These are phyloP conservation scores for Enteromius trimaculatus DNA, from an alignment of 2,797 vertebrate genomes.

Conservation along the genomic window DNA sequence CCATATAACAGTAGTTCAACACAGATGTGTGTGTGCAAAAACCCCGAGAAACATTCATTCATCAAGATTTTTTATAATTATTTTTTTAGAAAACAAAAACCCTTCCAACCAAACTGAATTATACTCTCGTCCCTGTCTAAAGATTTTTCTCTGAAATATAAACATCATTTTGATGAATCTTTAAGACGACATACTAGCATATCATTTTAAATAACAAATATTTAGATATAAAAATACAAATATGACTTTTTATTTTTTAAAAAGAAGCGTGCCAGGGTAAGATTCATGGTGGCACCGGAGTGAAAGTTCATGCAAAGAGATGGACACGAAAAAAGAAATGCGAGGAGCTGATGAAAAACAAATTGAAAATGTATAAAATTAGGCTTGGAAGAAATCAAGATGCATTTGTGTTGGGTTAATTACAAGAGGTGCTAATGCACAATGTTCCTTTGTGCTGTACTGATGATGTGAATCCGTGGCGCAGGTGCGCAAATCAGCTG, in stretches of 20 bases:
- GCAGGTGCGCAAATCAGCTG: constrained; percentile 69
- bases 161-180: constrained; percentile 83
- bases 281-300: constrained; percentile 83
- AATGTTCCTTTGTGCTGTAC: constrained; percentile 55
- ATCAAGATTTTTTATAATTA: constrained; percentile 72
- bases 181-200: constrained; percentile 89
- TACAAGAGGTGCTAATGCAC: constrained; percentile 19
- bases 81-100: constrained; percentile 66
- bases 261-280: constrained; percentile 91
- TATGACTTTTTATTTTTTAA: constrained; percentile 84
- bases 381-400: constrained; percentile 20
- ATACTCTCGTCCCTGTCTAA: constrained; percentile 69
- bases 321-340: constrained; percentile 71
- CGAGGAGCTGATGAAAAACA: constrained; percentile 67
- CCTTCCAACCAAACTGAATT: constrained; percentile 8
- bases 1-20: constrained; percentile 84
- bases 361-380: constrained; percentile 65
- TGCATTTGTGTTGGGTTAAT: constrained; percentile 19
- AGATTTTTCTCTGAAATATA: constrained; percentile 81
- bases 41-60: constrained; percentile 85
- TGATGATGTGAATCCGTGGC: constrained; percentile 66
- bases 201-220: constrained; percentile 97
- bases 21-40: constrained; percentile 82
- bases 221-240: constrained; percentile 99
- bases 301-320: constrained; percentile 96